A percentile compares a stretch with the other conserved stretches of the same genome.
These are phyloP conservation scores for Eurosta solidaginis DNA, from an alignment of 1,140 invertebrate species.

Conservation along the genomic window DNA sequence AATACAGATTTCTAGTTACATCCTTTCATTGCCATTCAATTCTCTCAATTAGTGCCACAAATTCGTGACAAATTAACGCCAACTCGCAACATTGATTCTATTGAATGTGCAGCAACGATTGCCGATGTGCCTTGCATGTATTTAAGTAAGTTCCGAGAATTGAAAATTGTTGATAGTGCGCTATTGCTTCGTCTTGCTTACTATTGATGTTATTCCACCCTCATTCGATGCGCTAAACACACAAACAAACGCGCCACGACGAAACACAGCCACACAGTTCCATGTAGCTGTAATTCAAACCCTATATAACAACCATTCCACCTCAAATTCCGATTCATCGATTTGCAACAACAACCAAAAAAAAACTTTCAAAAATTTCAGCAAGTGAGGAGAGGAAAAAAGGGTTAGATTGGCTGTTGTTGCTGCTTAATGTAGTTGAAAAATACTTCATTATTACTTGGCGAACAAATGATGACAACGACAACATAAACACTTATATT, in stretches of 20 bases:
- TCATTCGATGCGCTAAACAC: background rate
- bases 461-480: conserved; percentile 23
- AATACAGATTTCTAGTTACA: too few species aligned
- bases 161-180: background rate
- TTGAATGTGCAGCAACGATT: background rate
- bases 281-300: background rate
- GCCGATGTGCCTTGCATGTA: background rate
- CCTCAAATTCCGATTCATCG: background rate
- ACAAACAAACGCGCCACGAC: background rate
- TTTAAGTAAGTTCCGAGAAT: background rate
- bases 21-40: background rate
- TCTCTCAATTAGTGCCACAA: conserved; percentile 10
- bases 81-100: background rate
- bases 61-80: conserved; percentile 27
- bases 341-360: background rate
- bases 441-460: conserved; percentile 26
- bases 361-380: background rate
- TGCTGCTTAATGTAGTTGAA: background rate
- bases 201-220: background rate
- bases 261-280: background rate
- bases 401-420: background rate
- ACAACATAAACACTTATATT: conserved; percentile 1
- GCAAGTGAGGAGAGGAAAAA: background rate
- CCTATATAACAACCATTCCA: too few species aligned
- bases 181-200: background rate